Evolutionary conservation across 2,113 vertebrate species (phyloP), one percentile per base, ranked within the genome.

Genomic region (Galbula dea): DNA sequence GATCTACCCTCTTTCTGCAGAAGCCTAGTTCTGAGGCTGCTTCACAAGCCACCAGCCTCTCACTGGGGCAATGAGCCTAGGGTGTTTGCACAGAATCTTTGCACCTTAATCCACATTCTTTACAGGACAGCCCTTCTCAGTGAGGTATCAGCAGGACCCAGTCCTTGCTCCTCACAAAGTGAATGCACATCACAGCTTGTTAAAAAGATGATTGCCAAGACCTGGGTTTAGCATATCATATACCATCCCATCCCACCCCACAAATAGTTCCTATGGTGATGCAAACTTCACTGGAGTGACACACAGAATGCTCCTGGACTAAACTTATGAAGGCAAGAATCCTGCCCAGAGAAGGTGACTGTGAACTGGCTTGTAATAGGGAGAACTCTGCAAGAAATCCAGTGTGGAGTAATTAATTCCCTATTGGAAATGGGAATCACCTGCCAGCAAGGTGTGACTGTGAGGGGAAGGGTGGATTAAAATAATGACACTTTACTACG

Each of bases 181-280:
- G 6, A 10, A 11, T 7, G 54, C 6, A 0, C 4, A 3, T 27
- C 3, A 1, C 9, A 2, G 12, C 2, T 32, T 5, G 18, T 20
- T 18, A 13, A 12, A 9, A 29, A 5, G 61, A 5, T 14, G 23
- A 3, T 4, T 22, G 43, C 41, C 30, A 59, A 11, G 14, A 36
- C 24, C 65, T 67, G 84, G 34, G 7, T 51, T 45, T 4, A n/a
- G 41, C 73, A 43, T 34, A n/a, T 13, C 48, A 4, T n/a, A n/a
- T n/a, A n/a, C n/a, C n/a, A n/a, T n/a, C 23, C 34, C 41, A 19
- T 6, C 45, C 48, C 26, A 9, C 1, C 43, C 45, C 59, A 20
- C 30, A 15, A 9, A 1, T 0, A 7, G 15, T 0, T 11, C 3
- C 2, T 24, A 16, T 2, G 49, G 11, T 11, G 55, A 18, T 29